Percentiles rank a stretch among this genome's conserved stretches.
Evolutionary conservation across 2,113 vertebrate species (phyloP).

Genomic region (Poeciliopsis prolifica): DNA sequence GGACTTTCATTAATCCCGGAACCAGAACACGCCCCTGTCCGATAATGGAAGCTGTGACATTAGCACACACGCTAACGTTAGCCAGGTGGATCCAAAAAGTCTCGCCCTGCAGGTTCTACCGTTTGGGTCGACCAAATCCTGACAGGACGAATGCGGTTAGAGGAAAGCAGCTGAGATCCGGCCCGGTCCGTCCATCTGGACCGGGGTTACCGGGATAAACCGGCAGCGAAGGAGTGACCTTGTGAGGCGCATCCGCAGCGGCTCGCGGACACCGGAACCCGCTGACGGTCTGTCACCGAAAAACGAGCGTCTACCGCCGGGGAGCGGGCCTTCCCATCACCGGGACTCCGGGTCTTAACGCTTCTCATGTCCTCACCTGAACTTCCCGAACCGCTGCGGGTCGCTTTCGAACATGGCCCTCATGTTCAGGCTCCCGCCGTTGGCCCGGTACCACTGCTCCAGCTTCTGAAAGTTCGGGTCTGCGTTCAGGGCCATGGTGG

Average conservation of each 20-base stretch:
- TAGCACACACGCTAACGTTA: conserved; percentile 19
- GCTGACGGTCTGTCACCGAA: no score
- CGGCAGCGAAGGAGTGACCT: conserved; percentile 13
- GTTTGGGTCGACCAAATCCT: not conserved
- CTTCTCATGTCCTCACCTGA: conserved; percentile 81
- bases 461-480: conserved; percentile 86
- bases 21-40: conserved; percentile 1
- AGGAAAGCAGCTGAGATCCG: no score
- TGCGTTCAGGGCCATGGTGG: conserved; percentile 83
- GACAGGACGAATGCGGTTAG: not conserved
- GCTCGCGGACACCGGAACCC: not conserved
- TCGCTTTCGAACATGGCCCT: conserved; percentile 86
- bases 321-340: not conserved
- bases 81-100: not conserved
- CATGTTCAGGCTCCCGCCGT: conserved; percentile 82
- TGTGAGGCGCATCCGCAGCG: not conserved
- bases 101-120: no score
- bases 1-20: not conserved
- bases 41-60: conserved; percentile 16
- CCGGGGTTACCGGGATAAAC: not conserved
- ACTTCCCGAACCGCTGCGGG: conserved; percentile 83
- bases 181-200: not conserved
- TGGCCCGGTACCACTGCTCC: conserved; percentile 81
- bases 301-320: not conserved
- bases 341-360: not conserved